Base-by-base conservation (phyloP, 2,113 vertebrate genomes). In the Cervus canadensis region DNA sequence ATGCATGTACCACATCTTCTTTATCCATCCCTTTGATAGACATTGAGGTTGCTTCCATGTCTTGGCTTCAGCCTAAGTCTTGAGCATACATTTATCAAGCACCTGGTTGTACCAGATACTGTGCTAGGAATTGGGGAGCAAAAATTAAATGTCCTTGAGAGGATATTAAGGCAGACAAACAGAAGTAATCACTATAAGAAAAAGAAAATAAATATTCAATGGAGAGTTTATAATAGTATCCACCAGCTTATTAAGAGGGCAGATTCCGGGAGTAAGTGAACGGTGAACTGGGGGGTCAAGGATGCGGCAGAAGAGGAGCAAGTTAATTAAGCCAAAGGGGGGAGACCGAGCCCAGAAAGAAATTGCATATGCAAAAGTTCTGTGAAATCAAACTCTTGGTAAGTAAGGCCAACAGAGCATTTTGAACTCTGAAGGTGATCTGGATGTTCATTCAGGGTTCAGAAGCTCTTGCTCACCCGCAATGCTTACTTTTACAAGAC, bases 331-430 rank as follows among this genome's bases (percentile, higher is more conserved):
- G 26, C 7, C 3, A 54, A 36, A 36, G 12, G 3, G 10, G 23
- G 33, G 30, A 2, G 9, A 7, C 4, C 16, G 1, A 56, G 50
- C 26, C n/a, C 40, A 0, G 23, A 43, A 78, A 83, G 45, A 30
- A 25, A 17, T 0, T 13, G 2, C 19, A 7, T 0, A 5, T 8
- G 13, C 23, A 23, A 4, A 71, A 19, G 4, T 26, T 14, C 13
- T 56, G 36, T 13, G 6, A 23, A 50, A 6, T 43, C 85, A 15
- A 11, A 12, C 15, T 14, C 17, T 33, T 28, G 2, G 3, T 4
- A 26, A 33, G 48, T 21, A 5, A 43, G 30, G 2, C 43, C 13
- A 2, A 30, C 1, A 33, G 5, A 17, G 2, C 7, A 30, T 11
- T 45, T 84, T 11, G 14, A 40, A 45, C 54, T 23, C 28, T 33